A percentile compares a stretch with the other conserved stretches of the same genome.
Conservation (phyloP, 2,113 vertebrate species). For the Corydoras sp. region DNA sequence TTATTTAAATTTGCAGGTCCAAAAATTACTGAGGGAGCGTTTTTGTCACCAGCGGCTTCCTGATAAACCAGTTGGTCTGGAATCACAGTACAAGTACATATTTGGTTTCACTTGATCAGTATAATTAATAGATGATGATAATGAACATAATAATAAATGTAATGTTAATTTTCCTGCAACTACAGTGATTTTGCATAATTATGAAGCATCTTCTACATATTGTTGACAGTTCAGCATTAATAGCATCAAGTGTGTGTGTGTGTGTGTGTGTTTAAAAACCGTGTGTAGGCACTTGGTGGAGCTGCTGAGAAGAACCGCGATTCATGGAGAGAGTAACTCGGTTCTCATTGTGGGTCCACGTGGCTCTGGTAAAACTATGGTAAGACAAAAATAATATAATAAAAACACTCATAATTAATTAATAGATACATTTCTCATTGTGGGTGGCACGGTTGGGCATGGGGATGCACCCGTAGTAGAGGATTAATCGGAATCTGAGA, state of each 20-base stretch:
- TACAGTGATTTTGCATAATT: too few relatives aligned
- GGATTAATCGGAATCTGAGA: too few relatives aligned
- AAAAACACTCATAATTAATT: too few relatives aligned
- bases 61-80: slow-evolving; percentile 67
- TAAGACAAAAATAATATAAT: slow-evolving; percentile 48
- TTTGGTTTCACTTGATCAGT: too few relatives aligned
- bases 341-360: slow-evolving; percentile 86
- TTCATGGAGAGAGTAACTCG: slow-evolving; percentile 92
- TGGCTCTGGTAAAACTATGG: slow-evolving; percentile 85
- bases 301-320: slow-evolving; percentile 77
- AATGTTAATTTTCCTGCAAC: too few relatives aligned
- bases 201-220: too few relatives aligned
- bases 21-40: slow-evolving; percentile 76
- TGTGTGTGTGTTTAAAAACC: neutral
- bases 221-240: too few relatives aligned
- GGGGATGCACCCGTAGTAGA: too few relatives aligned
- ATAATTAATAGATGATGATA: too few relatives aligned
- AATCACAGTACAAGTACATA: slow-evolving; percentile 79
- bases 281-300: slow-evolving; percentile 80
- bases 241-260: neutral
- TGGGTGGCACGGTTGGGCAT: too few relatives aligned
- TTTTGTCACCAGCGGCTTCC: slow-evolving; percentile 68
- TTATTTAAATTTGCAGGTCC: slow-evolving; percentile 61
- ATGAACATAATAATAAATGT: too few relatives aligned
- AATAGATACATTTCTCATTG: too few relatives aligned